phyloP scores from a whole-genome alignment of 2,888 invertebrate genomes.

The Polyommatus icarus region DNA sequence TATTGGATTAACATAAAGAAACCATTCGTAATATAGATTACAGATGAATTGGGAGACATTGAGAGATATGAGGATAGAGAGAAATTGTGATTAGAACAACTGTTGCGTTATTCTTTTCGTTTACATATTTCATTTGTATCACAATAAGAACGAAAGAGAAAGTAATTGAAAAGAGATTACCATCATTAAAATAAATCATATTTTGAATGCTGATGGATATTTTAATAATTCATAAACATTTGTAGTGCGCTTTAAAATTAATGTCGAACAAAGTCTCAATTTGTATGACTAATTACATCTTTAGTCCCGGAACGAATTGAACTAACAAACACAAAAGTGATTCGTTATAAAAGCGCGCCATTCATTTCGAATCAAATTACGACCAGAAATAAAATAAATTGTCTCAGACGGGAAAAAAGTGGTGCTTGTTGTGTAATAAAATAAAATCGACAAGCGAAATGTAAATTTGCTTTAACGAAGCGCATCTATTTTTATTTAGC shows the following conservation, averaged over 20 bases:
- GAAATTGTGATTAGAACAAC: background rate
- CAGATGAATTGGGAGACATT: slow-evolving; percentile 8
- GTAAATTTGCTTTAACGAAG: slow-evolving; percentile 73
- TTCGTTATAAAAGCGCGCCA: slow-evolving; percentile 39
- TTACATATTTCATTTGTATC: background rate
- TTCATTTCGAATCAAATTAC: slow-evolving; percentile 51
- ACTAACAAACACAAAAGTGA: slow-evolving; percentile 26
- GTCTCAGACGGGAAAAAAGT: slow-evolving; percentile 47
- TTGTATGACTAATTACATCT: slow-evolving; percentile 25
- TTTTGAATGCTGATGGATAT: background rate
- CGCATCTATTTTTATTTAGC: slow-evolving; percentile 62
- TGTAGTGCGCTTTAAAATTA: background rate
- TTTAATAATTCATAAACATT: background rate
- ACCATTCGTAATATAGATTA: background rate
- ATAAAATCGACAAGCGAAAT: slow-evolving; percentile 62
- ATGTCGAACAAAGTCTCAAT: slow-evolving; percentile 11
- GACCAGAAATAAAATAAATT: slow-evolving; percentile 46
- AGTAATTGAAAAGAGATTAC: background rate
- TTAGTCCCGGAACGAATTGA: slow-evolving; percentile 21
- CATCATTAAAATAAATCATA: background rate
- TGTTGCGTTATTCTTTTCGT: background rate
- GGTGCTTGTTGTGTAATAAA: slow-evolving; percentile 55
- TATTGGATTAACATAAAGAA: slow-evolving; percentile 15
- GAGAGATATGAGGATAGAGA: background rate
- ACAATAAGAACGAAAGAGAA: background rate